These are phyloP conservation scores for Drosophila recens DNA, from an alignment of 2,888 invertebrate genomes.

Conservation along the genomic window DNA sequence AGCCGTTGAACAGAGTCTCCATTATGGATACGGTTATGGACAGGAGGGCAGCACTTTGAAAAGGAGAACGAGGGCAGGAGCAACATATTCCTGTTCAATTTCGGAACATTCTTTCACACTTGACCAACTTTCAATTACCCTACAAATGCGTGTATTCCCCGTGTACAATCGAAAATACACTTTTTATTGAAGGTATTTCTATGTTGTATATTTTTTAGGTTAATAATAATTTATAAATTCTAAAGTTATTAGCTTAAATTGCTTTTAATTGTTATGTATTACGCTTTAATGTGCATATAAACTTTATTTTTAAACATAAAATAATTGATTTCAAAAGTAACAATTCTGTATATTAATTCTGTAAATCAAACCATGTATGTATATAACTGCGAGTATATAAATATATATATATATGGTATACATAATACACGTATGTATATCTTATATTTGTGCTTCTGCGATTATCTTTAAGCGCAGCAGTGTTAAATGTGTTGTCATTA, in stretches of 20 bases:
- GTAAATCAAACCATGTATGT: too few species aligned
- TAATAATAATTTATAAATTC: not conserved
- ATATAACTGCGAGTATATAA: not conserved
- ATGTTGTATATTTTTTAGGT: not conserved
- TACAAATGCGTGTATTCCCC: conserved; percentile 29
- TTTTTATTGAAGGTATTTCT: not conserved
- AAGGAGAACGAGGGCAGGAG: not conserved
- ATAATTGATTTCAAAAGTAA: too few species aligned
- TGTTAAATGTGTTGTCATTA: conserved; percentile 17
- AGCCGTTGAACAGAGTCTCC: conserved; percentile 62
- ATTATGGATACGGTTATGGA: conserved; percentile 27
- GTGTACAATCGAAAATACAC: not conserved
- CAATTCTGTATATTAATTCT: too few species aligned
- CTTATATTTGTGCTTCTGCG: conserved; percentile 22
- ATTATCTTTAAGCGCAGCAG: conserved; percentile 27
- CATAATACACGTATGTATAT: conserved; percentile 1
- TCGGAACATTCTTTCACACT: conserved; percentile 62
- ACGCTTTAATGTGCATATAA: too few species aligned
- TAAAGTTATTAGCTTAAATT: not conserved
- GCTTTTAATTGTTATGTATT: too few species aligned
- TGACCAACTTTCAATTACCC: conserved; percentile 79
- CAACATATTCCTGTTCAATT: conserved; percentile 35
- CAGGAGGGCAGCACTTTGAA: conserved; percentile 3
- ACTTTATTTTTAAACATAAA: too few species aligned
- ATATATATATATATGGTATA: not conserved